A percentile compares a stretch with the other conserved stretches of the same genome.
Conservation (phyloP, 2,113 vertebrate genomes). For the Aspidoscelis tigris region DNA sequence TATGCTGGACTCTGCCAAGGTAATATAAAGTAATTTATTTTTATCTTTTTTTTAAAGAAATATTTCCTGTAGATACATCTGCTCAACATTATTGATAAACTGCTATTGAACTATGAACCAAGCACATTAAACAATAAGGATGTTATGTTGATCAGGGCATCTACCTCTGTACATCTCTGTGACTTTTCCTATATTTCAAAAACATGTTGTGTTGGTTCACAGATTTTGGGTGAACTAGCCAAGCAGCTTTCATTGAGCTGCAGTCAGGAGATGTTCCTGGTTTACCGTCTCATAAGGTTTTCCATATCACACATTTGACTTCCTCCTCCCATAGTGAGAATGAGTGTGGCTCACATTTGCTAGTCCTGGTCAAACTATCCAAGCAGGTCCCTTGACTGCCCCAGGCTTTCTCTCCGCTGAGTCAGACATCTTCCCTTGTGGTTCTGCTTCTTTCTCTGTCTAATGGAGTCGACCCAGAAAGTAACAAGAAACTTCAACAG, state of each 20-base stretch:
- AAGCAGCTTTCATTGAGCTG: too few species aligned
- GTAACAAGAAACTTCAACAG: background rate
- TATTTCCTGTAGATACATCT: background rate
- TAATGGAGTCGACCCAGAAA: background rate
- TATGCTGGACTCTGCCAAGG: conserved; percentile 87
- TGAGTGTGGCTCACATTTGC: too few species aligned
- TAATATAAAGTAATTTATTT: conserved; percentile 57
- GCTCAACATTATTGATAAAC: conserved; percentile 18
- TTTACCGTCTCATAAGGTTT: too few species aligned
- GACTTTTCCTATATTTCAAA: background rate
- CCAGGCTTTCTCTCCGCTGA: too few species aligned
- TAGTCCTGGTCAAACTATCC: too few species aligned
- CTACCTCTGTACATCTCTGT: background rate
- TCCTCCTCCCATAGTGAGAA: too few species aligned
- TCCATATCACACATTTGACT: too few species aligned
- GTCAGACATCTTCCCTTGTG: background rate
- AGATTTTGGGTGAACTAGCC: background rate
- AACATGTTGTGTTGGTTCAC: background rate
- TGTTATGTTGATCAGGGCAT: background rate
- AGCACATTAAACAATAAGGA: conserved; percentile 23
- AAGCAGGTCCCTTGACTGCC: too few species aligned
- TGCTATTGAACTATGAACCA: conserved; percentile 55
- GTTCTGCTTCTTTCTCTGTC: background rate
- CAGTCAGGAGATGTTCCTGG: too few species aligned
- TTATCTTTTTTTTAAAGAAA: conserved; percentile 34